A percentile compares a stretch with the other conserved stretches of the same genome.
Evolutionary conservation across 2,113 vertebrate genomes (phyloP).

Genomic region (Galeopterus variegatus): DNA sequence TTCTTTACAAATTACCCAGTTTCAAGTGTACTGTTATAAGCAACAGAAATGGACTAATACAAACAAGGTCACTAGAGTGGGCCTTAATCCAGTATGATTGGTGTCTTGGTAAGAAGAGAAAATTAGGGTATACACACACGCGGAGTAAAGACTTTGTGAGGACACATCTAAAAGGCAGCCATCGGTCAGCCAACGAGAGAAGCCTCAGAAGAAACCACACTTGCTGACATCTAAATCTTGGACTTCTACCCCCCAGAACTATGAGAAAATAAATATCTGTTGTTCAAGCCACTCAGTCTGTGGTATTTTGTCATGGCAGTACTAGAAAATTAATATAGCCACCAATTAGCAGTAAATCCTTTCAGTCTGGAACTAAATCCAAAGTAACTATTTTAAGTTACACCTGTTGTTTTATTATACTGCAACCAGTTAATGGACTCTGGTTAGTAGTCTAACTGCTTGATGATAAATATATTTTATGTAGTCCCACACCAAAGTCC

Average conservation of each 20-base stretch:
- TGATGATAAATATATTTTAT: neutral
- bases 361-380: neutral
- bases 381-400: slow-evolving; percentile 17
- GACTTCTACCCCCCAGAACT: neutral
- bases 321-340: neutral
- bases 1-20: no score
- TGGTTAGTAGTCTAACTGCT: neutral
- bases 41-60: no score
- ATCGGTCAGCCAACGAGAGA: neutral
- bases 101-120: neutral
- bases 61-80: neutral
- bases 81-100: neutral
- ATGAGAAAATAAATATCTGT: neutral
- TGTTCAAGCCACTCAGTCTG: neutral
- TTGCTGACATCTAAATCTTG: neutral
- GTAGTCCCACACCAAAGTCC: neutral
- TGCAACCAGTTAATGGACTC: neutral
- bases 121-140: neutral
- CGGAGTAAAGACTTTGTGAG: neutral
- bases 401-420: neutral
- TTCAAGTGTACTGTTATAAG: no score
- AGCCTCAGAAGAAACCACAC: neutral
- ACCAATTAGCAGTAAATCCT: neutral
- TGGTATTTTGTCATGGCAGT: neutral
- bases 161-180: neutral